phyloP scores from a whole-genome alignment of 2,888 invertebrate genomes.

The Leptinotarsa juncta region DNA sequence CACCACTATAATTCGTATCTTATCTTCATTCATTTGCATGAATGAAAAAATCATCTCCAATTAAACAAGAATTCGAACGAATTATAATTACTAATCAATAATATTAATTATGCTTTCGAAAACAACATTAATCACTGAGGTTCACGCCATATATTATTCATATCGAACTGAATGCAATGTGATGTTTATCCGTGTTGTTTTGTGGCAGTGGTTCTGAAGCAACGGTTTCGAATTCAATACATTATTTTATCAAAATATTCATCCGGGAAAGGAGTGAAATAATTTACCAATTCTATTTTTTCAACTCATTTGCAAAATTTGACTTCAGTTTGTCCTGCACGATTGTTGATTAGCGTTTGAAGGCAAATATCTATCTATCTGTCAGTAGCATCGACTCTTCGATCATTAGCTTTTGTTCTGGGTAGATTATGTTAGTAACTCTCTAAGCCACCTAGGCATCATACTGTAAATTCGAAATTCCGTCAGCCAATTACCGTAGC shows the following conservation, averaged over 20 bases:
- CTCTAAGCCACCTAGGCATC: no score
- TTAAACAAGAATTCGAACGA: conserved; percentile 6
- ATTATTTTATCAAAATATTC: not conserved
- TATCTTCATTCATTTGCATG: conserved; percentile 6
- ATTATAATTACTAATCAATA: conserved; percentile 14
- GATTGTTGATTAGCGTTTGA: no score
- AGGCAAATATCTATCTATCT: no score
- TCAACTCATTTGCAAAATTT: no score
- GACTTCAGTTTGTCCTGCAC: no score
- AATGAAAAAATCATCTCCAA: not conserved
- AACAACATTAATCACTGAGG: conserved; percentile 10
- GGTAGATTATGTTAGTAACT: no score
- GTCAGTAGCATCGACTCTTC: no score
- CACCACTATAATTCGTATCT: not conserved
- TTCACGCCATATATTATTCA: not conserved
- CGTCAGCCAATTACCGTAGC: no score
- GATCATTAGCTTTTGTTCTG: no score
- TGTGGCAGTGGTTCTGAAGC: not conserved
- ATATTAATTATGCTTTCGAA: conserved; percentile 5
- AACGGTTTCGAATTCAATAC: not conserved
- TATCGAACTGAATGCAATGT: conserved; percentile 10
- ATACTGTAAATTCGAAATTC: no score
- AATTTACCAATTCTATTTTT: not conserved
- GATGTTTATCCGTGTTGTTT: not conserved
- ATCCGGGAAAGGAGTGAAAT: not conserved